Base-by-base conservation (phyloP, 1,140 invertebrate species). In the Achatina immaculata region DNA sequence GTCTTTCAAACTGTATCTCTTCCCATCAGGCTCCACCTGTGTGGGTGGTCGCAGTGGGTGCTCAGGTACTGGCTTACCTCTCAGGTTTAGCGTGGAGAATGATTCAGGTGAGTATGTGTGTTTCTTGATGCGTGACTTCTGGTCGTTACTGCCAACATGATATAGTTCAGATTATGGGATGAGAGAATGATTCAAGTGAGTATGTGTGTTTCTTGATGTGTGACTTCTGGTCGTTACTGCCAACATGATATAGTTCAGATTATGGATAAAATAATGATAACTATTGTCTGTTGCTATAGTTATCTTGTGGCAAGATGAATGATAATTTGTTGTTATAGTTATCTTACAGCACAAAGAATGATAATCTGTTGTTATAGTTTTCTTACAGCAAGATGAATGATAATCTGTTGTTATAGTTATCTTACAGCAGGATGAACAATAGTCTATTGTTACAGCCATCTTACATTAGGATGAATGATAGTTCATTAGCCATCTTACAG, bases 21-120 rank as follows among this genome's bases (percentile, higher is more conserved):
- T 83, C 19, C 88, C 86, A 24, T 84, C 82, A 24, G 88, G 85
- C 73, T 87, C 85, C 2, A 78, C 81, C 34, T 79, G 74, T 48
- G 62, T 69, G 21, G 80, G 82, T 74, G 55, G 86, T 76, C 76
- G 78, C 73, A 78, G 82, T 45, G 71, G 83, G 34, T 43, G 58
- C 38, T 69, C 65, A 40, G 83, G 81, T 31, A 78, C 40, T 24
- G 85, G 80, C 28, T 84, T 48, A 19, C 82, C 82, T 66, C 85
- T 75, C 19, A 74, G 62, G 40, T 83, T 69, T 3, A 78, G 72
- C 36, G 43, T 80, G 0, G 85, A 83, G 42, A 79, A 81, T 31
- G 75, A 31, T 21, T 84, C 75, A 36, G 28, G 38, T n/a, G 42
- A 43, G 43, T 73, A 45, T 14, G 38, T 45, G 24, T 43, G 71